Evolutionary conservation across 1,140 invertebrate species (phyloP).

Genomic region (Thaumatotibia leucotreta): DNA sequence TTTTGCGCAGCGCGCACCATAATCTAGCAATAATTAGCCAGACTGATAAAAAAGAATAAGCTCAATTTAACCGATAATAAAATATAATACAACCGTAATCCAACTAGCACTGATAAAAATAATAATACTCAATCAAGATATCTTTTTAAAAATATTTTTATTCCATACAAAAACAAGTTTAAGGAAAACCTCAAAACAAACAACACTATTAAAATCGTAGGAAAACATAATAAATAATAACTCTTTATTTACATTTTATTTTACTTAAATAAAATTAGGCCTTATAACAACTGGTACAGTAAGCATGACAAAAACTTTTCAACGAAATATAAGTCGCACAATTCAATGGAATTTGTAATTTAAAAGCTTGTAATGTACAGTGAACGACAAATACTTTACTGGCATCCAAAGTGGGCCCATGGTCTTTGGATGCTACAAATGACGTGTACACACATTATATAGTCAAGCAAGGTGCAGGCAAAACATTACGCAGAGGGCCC

Average conservation of each 20-base stretch:
- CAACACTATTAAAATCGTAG: conserved; percentile 22
- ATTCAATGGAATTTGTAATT: too few relatives aligned
- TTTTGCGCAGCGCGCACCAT: too few relatives aligned
- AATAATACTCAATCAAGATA: conserved; percentile 7
- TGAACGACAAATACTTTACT: too few relatives aligned
- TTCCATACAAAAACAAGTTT: conserved; percentile 22
- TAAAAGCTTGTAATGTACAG: too few relatives aligned
- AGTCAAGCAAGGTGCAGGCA: too few relatives aligned
- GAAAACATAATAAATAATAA: conserved; percentile 4
- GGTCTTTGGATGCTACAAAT: too few relatives aligned
- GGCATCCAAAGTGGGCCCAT: too few relatives aligned
- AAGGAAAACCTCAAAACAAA: conserved; percentile 27
- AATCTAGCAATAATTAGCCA: not conserved
- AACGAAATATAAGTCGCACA: too few relatives aligned
- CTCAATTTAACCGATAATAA: not conserved
- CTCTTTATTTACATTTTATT: conserved; percentile 12
- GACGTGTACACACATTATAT: too few relatives aligned
- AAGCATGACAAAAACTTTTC: not conserved
- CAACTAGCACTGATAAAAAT: not conserved
- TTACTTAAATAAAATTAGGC: not conserved
- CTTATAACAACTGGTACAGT: not conserved
- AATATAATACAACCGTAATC: not conserved
- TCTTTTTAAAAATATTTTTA: conserved; percentile 24
- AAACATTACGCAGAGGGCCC: too few relatives aligned
- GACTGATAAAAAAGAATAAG: not conserved